A percentile compares a stretch with the other conserved stretches of the same genome.
Conservation (phyloP, 2,113 vertebrate genomes). For the Agapornis roseicollis region DNA sequence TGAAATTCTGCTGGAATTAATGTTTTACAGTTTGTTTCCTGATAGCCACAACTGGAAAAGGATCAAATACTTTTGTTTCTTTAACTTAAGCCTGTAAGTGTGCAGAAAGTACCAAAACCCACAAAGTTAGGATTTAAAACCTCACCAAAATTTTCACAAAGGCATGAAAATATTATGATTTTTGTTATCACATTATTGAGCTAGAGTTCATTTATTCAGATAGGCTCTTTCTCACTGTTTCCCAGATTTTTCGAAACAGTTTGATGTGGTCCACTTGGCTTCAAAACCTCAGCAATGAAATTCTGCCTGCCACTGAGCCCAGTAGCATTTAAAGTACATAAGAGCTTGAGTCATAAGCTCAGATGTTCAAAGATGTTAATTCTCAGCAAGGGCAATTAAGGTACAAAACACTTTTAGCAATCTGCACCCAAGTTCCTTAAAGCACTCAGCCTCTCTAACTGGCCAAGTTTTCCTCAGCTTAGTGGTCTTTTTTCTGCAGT, state of each 20-base stretch:
- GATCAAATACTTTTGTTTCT: not conserved
- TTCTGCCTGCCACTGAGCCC: not conserved
- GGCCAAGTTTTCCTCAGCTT: not conserved
- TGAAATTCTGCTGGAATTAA: not conserved
- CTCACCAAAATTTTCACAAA: not conserved
- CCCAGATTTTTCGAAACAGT: not conserved
- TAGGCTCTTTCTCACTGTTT: not conserved
- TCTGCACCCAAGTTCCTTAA: not conserved
- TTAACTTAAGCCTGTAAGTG: not conserved
- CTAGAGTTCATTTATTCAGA: not conserved
- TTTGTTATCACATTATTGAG: not conserved
- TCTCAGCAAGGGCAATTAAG: not conserved
- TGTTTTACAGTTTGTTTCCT: not conserved
- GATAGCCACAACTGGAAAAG: not conserved
- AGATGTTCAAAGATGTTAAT: not conserved
- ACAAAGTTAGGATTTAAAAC: not conserved
- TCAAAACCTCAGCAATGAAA: not conserved
- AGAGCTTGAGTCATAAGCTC: not conserved
- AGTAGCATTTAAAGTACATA: not conserved
- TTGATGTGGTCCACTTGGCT: not conserved
- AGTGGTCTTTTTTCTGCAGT: not conserved
- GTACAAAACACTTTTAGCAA: not conserved
- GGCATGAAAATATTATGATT: not conserved
- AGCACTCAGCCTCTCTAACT: not conserved
- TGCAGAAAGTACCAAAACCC: not conserved